Percentiles rank a stretch among this genome's conserved stretches.
These are phyloP conservation scores for Chloebia gouldiae DNA, from an alignment of 2,113 vertebrate species.

Conservation along the genomic window DNA sequence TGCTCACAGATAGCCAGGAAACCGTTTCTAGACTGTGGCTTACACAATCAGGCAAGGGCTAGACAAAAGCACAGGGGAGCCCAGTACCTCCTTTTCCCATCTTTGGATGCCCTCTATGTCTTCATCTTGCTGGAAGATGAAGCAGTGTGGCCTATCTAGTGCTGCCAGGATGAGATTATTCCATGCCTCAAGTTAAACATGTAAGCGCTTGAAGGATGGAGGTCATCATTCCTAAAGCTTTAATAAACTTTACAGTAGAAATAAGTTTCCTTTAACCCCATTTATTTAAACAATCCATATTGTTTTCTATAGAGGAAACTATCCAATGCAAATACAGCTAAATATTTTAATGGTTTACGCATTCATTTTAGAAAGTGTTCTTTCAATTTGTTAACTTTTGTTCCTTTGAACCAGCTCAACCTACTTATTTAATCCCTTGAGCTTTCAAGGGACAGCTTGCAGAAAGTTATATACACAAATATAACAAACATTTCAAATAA, in stretches of 20 bases:
- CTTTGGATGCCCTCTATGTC: background rate
- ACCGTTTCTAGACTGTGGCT: background rate
- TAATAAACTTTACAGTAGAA: constrained; percentile 63
- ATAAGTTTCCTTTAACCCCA: constrained; percentile 62
- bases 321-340: constrained; percentile 71
- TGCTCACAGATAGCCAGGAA: background rate
- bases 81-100: background rate
- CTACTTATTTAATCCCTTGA: constrained; percentile 77
- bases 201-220: constrained; percentile 45
- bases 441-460: constrained; percentile 78
- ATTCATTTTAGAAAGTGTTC: constrained; percentile 79
- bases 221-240: constrained; percentile 72
- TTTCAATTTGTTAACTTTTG: constrained; percentile 80
- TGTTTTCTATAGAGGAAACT: constrained; percentile 72
- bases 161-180: constrained; percentile 33
- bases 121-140: background rate
- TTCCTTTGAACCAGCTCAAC: constrained; percentile 76
- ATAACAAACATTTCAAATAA: constrained; percentile 83
- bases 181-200: constrained; percentile 1
- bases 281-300: constrained; percentile 72
- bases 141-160: background rate
- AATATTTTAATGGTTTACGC: constrained; percentile 82
- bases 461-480: constrained; percentile 83
- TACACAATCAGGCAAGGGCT: background rate
- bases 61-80: background rate